Conservation (phyloP, 2,888 invertebrate genomes). For the Lapara coniferarum region DNA sequence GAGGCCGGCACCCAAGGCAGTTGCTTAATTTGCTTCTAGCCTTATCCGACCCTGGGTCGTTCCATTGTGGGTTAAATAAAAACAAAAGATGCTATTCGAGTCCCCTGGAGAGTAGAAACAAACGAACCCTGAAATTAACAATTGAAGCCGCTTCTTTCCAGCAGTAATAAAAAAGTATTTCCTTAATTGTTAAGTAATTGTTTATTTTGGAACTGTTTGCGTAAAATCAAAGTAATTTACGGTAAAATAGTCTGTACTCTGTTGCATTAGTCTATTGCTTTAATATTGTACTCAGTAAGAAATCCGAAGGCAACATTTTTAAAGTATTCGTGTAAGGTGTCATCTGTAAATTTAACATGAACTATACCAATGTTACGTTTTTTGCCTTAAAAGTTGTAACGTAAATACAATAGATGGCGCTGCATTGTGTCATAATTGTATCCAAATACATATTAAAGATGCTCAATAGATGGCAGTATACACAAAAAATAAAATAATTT, state of each 20-base stretch:
- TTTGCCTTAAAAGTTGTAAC: not conserved
- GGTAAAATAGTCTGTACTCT: too few species aligned
- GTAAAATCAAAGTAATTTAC: too few species aligned
- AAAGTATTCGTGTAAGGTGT: not conserved
- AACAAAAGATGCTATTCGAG: not conserved
- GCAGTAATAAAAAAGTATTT: not conserved
- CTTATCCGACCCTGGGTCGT: too few species aligned
- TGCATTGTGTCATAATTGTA: too few species aligned
- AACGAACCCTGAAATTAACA: slow-evolving; percentile 19
- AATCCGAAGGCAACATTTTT: not conserved
- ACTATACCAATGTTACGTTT: not conserved
- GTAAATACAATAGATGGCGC: not conserved
- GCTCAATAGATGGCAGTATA: too few species aligned
- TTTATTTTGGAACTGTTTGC: not conserved
- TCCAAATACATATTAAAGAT: too few species aligned
- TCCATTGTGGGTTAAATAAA: too few species aligned
- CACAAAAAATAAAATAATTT: not conserved
- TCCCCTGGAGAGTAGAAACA: not conserved
- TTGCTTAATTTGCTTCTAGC: too few species aligned
- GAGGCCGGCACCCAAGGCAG: too few species aligned
- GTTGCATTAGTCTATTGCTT: too few species aligned
- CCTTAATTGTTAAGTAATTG: not conserved
- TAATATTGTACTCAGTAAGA: too few species aligned
- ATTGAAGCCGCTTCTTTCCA: not conserved
- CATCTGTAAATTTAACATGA: not conserved